Conservation (phyloP, 2,888 invertebrate species). For the Macroteleia sp. region DNA sequence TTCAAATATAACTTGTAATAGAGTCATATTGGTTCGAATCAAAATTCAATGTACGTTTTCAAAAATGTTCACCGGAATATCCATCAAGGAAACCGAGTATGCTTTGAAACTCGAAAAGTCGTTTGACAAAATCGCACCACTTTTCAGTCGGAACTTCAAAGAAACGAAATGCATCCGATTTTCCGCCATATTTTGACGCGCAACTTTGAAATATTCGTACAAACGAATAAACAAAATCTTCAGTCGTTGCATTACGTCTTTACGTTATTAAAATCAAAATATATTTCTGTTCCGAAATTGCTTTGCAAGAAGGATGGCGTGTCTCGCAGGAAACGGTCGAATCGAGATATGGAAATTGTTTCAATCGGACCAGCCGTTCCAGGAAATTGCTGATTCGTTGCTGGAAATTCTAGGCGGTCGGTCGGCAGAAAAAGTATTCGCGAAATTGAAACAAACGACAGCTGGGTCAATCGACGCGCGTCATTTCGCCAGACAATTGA, state of each 20-base stretch:
- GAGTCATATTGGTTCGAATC: too few relatives aligned
- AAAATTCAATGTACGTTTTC: neutral
- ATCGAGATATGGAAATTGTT: too few relatives aligned
- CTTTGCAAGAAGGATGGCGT: too few relatives aligned
- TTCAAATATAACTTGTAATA: too few relatives aligned
- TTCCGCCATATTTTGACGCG: slow-evolving; percentile 29
- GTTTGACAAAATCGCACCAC: slow-evolving; percentile 31
- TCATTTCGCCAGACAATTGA: slow-evolving; percentile 44
- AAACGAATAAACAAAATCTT: too few relatives aligned
- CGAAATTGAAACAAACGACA: slow-evolving; percentile 54
- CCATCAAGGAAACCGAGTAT: slow-evolving; percentile 14
- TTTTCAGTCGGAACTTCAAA: slow-evolving; percentile 25
- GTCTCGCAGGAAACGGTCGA: too few relatives aligned
- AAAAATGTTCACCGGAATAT: slow-evolving; percentile 1
- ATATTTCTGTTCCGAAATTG: too few relatives aligned
- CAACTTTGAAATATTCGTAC: too few relatives aligned
- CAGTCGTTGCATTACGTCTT: too few relatives aligned
- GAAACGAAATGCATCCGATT: slow-evolving; percentile 37
- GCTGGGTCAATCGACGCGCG: slow-evolving; percentile 40
- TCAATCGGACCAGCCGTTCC: too few relatives aligned
- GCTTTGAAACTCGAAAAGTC: slow-evolving; percentile 37
- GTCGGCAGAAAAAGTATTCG: slow-evolving; percentile 15
- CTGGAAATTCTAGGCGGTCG: slow-evolving; percentile 50
- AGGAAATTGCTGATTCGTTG: slow-evolving; percentile 51
- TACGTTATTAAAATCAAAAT: too few relatives aligned